A percentile compares a stretch with the other conserved stretches of the same genome.
Conservation (phyloP, 92 coral and sea anemone genomes). For the Phenganax subtilis region DNA sequence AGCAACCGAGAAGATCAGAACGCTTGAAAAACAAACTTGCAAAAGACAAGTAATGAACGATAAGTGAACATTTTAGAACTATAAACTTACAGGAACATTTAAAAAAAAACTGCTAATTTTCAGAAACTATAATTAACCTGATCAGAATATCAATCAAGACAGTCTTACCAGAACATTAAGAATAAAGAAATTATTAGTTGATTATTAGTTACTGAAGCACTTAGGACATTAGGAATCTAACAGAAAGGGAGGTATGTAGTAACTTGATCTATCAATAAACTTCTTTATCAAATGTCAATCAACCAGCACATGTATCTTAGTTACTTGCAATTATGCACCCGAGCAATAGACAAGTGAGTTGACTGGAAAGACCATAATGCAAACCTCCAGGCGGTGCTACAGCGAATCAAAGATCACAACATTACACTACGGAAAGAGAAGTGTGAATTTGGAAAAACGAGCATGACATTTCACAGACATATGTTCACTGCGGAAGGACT, state of each 20-base stretch:
- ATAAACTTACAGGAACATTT: not conserved
- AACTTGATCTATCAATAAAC: not conserved
- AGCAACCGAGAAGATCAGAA: constrained; percentile 5
- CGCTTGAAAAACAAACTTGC: constrained; percentile 4
- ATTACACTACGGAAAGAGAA: constrained; percentile 37
- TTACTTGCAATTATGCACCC: not conserved
- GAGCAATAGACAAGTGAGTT: not conserved
- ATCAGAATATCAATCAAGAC: too few relatives aligned
- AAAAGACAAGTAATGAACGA: not conserved
- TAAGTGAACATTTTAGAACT: not conserved
- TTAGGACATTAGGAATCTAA: not conserved
- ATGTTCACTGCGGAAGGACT: constrained; percentile 48
- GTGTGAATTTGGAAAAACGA: constrained; percentile 51
- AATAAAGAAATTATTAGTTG: not conserved
- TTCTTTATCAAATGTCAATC: not conserved
- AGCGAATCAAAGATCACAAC: constrained; percentile 37
- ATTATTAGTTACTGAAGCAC: not conserved
- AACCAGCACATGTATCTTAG: not conserved
- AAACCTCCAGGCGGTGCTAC: constrained; percentile 40
- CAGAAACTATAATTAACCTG: too few relatives aligned
- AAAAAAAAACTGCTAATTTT: not conserved
- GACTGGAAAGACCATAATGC: constrained; percentile 51
- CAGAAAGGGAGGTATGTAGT: constrained; percentile 1
- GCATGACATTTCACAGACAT: constrained; percentile 46
- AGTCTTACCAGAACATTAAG: not conserved